Conservation (phyloP, 2,113 vertebrate species). For the Pica pica region DNA sequence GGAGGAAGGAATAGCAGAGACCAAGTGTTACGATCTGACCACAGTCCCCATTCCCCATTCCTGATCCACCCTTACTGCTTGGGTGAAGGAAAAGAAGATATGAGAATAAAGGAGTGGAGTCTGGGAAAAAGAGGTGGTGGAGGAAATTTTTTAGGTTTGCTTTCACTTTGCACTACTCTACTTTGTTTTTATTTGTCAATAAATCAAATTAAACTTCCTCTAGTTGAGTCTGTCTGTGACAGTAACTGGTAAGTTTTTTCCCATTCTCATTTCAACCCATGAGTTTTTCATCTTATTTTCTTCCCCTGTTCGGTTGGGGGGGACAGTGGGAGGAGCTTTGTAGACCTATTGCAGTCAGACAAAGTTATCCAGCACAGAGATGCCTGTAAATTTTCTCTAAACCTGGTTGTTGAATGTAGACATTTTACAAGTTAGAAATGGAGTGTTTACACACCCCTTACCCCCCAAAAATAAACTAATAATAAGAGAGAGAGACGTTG, state of each 20-base stretch:
- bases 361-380: neutral
- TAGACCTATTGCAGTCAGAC: neutral
- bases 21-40: neutral
- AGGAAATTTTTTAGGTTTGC: neutral
- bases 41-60: neutral
- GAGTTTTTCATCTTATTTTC: neutral
- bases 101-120: neutral
- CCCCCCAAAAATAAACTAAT: fast-evolving
- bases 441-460: neutral
- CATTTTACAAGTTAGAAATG: neutral
- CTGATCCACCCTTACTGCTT: fast-evolving
- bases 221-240: neutral
- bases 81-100: neutral
- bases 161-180: neutral
- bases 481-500: neutral
- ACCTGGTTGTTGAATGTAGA: neutral
- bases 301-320: neutral
- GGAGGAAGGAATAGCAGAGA: neutral
- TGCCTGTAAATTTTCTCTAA: neutral
- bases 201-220: neutral
- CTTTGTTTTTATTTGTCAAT: neutral
- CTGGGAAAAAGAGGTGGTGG: neutral
- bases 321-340: neutral
- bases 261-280: neutral
- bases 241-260: neutral